phyloP scores from a whole-genome alignment of 2,797 vertebrate genomes.

The Darevskia nairensis region DNA sequence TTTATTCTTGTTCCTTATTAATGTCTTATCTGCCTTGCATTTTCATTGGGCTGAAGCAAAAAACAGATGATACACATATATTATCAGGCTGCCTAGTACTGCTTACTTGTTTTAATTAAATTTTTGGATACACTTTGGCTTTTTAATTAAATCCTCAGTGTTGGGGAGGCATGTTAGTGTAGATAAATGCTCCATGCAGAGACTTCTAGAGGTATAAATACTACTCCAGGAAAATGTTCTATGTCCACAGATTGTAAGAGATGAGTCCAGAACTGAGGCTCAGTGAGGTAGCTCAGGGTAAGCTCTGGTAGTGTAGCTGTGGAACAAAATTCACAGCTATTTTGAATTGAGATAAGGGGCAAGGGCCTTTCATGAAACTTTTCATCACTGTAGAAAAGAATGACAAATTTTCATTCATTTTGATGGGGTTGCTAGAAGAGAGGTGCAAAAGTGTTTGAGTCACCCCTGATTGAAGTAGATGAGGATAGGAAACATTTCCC shows the following conservation, averaged over 20 bases:
- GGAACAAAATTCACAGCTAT: neutral
- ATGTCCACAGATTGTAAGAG: slow-evolving; percentile 25
- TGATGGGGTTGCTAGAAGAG: neutral
- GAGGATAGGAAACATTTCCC: neutral
- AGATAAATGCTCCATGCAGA: slow-evolving; percentile 32
- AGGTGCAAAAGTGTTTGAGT: neutral
- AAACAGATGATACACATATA: slow-evolving; percentile 41
- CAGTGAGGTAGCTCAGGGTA: neutral
- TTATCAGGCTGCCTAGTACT: slow-evolving; percentile 61
- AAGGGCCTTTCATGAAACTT: neutral
- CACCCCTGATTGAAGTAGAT: neutral
- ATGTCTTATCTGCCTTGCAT: slow-evolving; percentile 54
- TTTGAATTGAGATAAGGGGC: neutral
- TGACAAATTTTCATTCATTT: neutral
- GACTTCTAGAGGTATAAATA: slow-evolving; percentile 44
- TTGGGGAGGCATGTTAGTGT: slow-evolving; percentile 55
- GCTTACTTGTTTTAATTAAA: slow-evolving; percentile 70
- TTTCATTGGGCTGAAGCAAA: slow-evolving; percentile 62
- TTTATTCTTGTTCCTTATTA: slow-evolving; percentile 62
- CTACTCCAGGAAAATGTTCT: slow-evolving; percentile 26
- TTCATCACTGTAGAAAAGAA: neutral
- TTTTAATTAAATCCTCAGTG: slow-evolving; percentile 73
- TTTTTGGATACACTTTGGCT: slow-evolving; percentile 59
- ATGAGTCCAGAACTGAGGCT: slow-evolving; percentile 2
- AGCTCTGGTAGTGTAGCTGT: neutral